Conservation (phyloP, 2,797 vertebrate species). For the Danionella dracula region DNA sequence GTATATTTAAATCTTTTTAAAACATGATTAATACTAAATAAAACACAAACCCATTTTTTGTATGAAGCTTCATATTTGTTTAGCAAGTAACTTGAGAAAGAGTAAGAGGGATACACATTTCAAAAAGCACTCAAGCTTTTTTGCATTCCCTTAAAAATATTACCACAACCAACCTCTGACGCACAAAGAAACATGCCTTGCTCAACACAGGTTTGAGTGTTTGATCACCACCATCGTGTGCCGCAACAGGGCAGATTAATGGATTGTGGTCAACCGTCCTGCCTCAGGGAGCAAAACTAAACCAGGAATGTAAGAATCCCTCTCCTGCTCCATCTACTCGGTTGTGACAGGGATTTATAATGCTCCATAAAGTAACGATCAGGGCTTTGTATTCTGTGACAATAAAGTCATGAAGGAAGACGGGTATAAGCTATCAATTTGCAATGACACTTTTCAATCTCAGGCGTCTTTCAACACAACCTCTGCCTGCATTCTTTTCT, state of each 20-base stretch:
- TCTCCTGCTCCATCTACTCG: neutral
- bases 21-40: too few species aligned
- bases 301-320: constrained; percentile 11
- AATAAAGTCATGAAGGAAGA: neutral
- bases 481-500: constrained; percentile 4
- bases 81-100: too few species aligned
- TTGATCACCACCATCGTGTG: constrained; percentile 7
- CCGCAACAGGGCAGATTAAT: constrained; percentile 24
- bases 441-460: constrained; percentile 1
- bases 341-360: constrained; percentile 13
- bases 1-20: too few species aligned
- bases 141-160: too few species aligned
- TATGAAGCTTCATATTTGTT: too few species aligned
- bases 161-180: too few species aligned
- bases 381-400: neutral
- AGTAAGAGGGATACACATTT: too few species aligned
- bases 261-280: constrained; percentile 17
- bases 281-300: constrained; percentile 20
- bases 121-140: too few species aligned
- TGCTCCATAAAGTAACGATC: constrained; percentile 4
- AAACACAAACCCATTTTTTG: too few species aligned
- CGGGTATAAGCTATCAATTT: neutral
- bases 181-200: too few species aligned
- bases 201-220: constrained; percentile 16
- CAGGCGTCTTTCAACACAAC: constrained; percentile 2